Conservation (phyloP, 2,797 vertebrate genomes). For the Chloroceryle amazona region DNA sequence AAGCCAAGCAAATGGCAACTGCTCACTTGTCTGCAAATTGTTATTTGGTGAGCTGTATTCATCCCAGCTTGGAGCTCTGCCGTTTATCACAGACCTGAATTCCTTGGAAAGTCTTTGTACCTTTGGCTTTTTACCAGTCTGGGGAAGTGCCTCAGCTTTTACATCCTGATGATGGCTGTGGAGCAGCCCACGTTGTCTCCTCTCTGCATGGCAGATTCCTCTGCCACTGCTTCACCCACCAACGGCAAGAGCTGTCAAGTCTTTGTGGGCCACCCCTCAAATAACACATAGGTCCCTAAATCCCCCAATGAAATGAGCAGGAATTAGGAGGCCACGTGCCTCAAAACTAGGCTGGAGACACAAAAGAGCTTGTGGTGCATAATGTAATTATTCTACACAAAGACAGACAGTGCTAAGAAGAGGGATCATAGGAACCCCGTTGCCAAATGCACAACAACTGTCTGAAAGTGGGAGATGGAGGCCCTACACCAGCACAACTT, state of each 20-base stretch:
- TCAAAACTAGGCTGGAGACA: background rate
- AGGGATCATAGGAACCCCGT: background rate
- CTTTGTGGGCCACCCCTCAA: background rate
- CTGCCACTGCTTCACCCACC: background rate
- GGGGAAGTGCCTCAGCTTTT: background rate
- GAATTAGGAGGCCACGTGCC: accelerated
- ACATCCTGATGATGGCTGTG: background rate
- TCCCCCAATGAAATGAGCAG: background rate
- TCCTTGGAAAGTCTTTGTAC: constrained; percentile 11
- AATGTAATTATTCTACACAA: accelerated
- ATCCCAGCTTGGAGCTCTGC: background rate
- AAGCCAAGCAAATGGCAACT: constrained; percentile 6
- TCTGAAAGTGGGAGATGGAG: background rate
- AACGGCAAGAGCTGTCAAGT: background rate
- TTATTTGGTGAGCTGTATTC: constrained; percentile 53
- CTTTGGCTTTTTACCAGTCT: constrained; percentile 27
- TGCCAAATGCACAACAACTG: accelerated
- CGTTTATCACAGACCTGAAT: background rate
- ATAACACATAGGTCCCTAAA: background rate
- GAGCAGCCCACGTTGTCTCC: accelerated
- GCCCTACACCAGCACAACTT: background rate
- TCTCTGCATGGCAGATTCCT: background rate
- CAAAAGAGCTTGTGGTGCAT: background rate
- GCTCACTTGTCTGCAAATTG: background rate
- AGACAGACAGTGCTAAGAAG: background rate